A percentile compares a stretch with the other conserved stretches of the same genome.
Evolutionary conservation across 1,140 invertebrate genomes (phyloP).

Genomic region (Apis cerana): DNA sequence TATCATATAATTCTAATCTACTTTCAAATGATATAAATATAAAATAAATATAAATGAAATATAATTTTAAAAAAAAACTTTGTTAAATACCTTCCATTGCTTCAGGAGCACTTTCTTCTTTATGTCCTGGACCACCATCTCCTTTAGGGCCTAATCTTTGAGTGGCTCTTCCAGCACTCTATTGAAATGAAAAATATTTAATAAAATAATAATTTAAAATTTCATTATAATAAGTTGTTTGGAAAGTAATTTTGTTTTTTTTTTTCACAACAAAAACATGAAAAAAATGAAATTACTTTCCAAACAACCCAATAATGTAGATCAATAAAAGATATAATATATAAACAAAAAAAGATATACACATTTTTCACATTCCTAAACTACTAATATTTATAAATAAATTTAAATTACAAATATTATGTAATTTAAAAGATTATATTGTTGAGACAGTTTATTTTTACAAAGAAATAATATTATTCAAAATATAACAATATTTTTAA

Average conservation of each 20-base stretch:
- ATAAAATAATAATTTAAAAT: background rate
- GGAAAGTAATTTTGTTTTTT: too few relatives aligned
- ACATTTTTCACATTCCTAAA: too few relatives aligned
- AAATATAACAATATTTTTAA: background rate
- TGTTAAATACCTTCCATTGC: slow-evolving; percentile 10
- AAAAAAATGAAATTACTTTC: too few relatives aligned
- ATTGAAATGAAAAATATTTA: slow-evolving; percentile 7
- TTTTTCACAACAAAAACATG: too few relatives aligned
- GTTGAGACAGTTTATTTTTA: background rate
- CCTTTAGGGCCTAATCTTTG: background rate
- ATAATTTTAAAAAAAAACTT: background rate
- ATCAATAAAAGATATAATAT: background rate
- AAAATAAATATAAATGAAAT: too few relatives aligned
- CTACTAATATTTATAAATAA: background rate
- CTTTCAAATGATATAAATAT: background rate
- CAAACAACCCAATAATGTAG: too few relatives aligned
- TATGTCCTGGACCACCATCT: background rate
- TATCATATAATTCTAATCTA: background rate
- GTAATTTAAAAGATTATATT: background rate
- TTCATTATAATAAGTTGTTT: background rate
- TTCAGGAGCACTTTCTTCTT: background rate
- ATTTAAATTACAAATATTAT: background rate
- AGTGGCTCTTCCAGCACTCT: slow-evolving; percentile 34
- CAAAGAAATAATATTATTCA: background rate
- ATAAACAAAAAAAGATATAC: background rate